Evolutionary conservation across 1,140 invertebrate species (phyloP).

Genomic region (Listronotus oregonensis): DNA sequence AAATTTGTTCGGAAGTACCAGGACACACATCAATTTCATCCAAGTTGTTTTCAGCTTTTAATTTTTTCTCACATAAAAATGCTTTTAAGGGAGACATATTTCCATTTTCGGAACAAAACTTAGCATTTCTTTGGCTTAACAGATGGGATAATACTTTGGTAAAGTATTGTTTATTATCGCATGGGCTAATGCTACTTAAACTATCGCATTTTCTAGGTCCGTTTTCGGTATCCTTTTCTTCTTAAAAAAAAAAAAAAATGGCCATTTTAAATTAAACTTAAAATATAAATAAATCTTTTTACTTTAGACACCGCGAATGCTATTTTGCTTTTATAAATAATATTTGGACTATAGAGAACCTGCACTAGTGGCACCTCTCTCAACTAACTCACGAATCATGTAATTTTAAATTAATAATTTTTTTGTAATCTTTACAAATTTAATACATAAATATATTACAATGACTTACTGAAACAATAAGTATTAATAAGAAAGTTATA

Average conservation of each 20-base stretch:
- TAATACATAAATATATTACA: no score
- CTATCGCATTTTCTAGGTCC: conserved; percentile 18
- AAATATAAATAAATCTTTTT: no score
- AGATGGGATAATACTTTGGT: conserved; percentile 30
- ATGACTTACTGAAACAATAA: no score
- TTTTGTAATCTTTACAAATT: no score
- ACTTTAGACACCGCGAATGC: no score
- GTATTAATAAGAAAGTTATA: no score
- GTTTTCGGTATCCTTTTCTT: conserved; percentile 7
- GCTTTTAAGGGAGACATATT: conserved; percentile 5
- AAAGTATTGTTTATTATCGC: conserved; percentile 29
- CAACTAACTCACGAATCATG: no score
- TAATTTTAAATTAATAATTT: no score
- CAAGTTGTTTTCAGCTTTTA: not conserved
- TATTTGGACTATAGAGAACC: no score
- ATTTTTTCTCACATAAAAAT: conserved; percentile 8
- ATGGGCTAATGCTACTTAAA: not conserved
- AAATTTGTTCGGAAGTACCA: not conserved
- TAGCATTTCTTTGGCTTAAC: conserved; percentile 16
- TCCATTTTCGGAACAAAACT: not conserved
- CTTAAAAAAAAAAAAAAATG: conserved; percentile 2
- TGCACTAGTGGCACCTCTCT: no score
- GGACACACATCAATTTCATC: not conserved
- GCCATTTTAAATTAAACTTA: no score
- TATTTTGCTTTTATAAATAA: no score